phyloP scores from a whole-genome alignment of 37 sponge, comb jelly and placozoan genomes.

The Geodia barretti region DNA sequence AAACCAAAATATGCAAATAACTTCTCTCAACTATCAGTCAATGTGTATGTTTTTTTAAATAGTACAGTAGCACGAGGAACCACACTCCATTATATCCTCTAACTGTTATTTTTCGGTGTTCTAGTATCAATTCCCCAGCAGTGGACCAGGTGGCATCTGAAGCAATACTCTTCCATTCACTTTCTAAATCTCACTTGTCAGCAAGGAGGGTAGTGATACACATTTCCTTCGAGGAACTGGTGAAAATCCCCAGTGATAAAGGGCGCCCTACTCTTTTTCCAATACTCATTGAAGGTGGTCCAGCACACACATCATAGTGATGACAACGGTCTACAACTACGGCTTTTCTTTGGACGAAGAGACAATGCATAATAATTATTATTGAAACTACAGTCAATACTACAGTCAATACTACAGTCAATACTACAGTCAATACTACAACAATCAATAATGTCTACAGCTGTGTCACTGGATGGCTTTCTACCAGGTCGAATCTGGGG shows the following conservation, averaged over 20 bases:
- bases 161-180: slow-evolving; percentile 5
- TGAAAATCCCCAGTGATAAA: too few species aligned
- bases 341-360: neutral
- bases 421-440: neutral
- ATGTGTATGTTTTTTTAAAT: too few species aligned
- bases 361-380: neutral
- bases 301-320: neutral
- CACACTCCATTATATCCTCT: too few species aligned
- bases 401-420: neutral
- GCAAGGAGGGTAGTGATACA: too few species aligned
- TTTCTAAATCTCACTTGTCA: slow-evolving; percentile 3
- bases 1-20: too few species aligned
- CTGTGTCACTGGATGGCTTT: neutral
- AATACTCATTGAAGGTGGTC: neutral
- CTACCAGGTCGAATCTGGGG: slow-evolving; percentile 16
- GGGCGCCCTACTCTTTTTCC: too few species aligned
- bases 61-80: too few species aligned
- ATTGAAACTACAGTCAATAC: too few species aligned
- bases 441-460: neutral
- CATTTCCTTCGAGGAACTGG: too few species aligned
- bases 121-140: neutral
- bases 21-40: too few species aligned
- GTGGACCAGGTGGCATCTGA: slow-evolving; percentile 19
- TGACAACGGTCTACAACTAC: neutral
- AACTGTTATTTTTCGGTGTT: too few species aligned